Percentiles rank a stretch among this genome's conserved stretches.
Evolutionary conservation across 2,113 vertebrate genomes (phyloP).

Genomic region (Melanerpes formicivorus): DNA sequence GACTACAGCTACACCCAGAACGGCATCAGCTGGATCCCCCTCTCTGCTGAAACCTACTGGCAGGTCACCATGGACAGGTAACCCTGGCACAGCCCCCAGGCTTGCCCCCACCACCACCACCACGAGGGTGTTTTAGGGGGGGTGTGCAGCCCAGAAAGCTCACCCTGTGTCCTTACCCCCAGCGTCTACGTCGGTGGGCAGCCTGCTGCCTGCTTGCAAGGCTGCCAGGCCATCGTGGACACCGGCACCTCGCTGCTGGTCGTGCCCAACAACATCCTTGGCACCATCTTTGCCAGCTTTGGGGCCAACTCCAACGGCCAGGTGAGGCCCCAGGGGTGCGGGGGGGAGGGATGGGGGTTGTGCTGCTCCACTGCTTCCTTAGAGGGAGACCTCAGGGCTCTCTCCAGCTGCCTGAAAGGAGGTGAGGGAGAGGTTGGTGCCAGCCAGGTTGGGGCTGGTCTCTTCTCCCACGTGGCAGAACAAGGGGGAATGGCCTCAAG

Average conservation of each 20-base stretch:
- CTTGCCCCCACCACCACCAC: neutral
- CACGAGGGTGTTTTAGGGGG: accelerated
- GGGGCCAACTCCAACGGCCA: neutral
- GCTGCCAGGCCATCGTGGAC: slow-evolving; percentile 63
- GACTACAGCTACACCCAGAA: neutral
- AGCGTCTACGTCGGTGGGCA: accelerated
- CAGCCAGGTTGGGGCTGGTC: too few species aligned
- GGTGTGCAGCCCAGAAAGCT: neutral
- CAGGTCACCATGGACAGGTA: slow-evolving; percentile 45
- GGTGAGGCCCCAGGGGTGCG: neutral
- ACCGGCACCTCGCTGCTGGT: slow-evolving; percentile 27
- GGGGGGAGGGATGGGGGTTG: too few species aligned
- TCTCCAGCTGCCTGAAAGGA: too few species aligned
- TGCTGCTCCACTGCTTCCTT: neutral
- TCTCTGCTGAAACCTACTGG: slow-evolving; percentile 41
- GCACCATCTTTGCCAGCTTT: accelerated
- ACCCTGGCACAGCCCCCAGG: accelerated
- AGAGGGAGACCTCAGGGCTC: too few species aligned
- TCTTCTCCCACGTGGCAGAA: too few species aligned
- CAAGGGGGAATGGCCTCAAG: too few species aligned
- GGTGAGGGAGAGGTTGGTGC: too few species aligned
- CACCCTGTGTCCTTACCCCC: neutral
- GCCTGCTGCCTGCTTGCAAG: accelerated
- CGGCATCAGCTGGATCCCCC: slow-evolving; percentile 33
- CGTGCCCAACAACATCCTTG: neutral